Percentiles rank a stretch among this genome's conserved stretches.
Evolutionary conservation across 2,888 invertebrate genomes (phyloP).

Genomic region (Psylliodes chrysocephalus): DNA sequence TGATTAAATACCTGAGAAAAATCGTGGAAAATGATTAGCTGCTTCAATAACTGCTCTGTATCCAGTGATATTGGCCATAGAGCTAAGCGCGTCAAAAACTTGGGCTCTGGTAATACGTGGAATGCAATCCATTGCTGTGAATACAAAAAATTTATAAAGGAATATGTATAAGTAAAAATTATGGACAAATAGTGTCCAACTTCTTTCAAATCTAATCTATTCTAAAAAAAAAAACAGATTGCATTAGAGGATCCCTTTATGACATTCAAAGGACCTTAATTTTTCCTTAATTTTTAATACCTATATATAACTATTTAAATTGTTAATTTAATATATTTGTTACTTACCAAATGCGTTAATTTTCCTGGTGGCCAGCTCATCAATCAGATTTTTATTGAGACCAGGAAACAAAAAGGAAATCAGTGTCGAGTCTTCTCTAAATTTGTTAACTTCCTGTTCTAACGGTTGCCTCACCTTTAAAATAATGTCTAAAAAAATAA

Average conservation of each 20-base stretch:
- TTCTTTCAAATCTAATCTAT: no score
- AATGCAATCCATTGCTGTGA: slow-evolving; percentile 85
- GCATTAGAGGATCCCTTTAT: no score
- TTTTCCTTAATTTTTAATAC: no score
- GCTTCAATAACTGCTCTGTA: slow-evolving; percentile 91
- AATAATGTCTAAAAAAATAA: slow-evolving; percentile 78
- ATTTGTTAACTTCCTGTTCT: slow-evolving; percentile 72
- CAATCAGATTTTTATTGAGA: slow-evolving; percentile 80
- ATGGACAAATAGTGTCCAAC: no score
- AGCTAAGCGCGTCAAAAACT: slow-evolving; percentile 89
- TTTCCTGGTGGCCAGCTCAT: slow-evolving; percentile 74
- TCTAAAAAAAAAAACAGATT: no score
- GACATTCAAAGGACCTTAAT: no score
- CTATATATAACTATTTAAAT: no score
- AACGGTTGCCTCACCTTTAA: slow-evolving; percentile 81
- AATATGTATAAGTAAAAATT: no score
- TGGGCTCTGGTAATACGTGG: slow-evolving; percentile 90
- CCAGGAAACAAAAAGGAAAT: slow-evolving; percentile 88
- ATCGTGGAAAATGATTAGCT: slow-evolving; percentile 88
- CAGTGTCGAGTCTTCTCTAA: slow-evolving; percentile 76
- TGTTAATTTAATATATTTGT: neutral
- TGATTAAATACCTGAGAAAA: slow-evolving; percentile 79
- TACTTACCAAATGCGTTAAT: slow-evolving; percentile 82
- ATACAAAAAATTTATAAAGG: slow-evolving; percentile 25
- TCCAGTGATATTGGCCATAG: slow-evolving; percentile 91